These are phyloP conservation scores for Echeneis naucrates DNA, from an alignment of 2,797 vertebrate species.

Conservation along the genomic window DNA sequence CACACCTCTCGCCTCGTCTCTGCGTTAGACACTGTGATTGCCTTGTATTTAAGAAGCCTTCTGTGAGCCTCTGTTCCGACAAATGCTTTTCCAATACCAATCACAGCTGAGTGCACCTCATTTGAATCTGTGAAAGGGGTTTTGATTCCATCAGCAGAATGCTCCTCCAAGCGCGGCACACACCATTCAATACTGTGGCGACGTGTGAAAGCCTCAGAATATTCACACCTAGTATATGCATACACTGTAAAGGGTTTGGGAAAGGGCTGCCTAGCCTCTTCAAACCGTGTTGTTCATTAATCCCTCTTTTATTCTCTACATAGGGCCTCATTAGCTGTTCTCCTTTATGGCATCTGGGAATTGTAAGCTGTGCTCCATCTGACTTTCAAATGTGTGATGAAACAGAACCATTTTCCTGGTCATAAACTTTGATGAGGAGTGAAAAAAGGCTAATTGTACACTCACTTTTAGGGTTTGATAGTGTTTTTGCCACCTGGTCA, in stretches of 20 bases:
- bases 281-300: slow-evolving; percentile 75
- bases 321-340: slow-evolving; percentile 70
- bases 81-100: slow-evolving; percentile 89
- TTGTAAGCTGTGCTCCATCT: slow-evolving; percentile 54
- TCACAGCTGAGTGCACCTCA: slow-evolving; percentile 87
- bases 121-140: slow-evolving; percentile 87
- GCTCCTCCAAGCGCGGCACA: slow-evolving; percentile 79
- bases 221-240: slow-evolving; percentile 76
- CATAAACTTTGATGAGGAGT: slow-evolving; percentile 70
- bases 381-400: slow-evolving; percentile 67
- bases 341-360: slow-evolving; percentile 63
- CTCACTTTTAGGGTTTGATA: slow-evolving; percentile 56
- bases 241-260: slow-evolving; percentile 60
- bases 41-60: slow-evolving; percentile 87
- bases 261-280: slow-evolving; percentile 59
- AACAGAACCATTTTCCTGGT: slow-evolving; percentile 62
- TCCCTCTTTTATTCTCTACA: slow-evolving; percentile 75
- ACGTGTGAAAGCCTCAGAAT: slow-evolving; percentile 74
- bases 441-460: slow-evolving; percentile 64
- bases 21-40: slow-evolving; percentile 83
- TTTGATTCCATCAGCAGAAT: slow-evolving; percentile 89
- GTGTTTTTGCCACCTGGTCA: slow-evolving; percentile 68
- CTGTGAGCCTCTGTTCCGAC: slow-evolving; percentile 84
- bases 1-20: slow-evolving; percentile 82
- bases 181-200: slow-evolving; percentile 81